phyloP scores from a whole-genome alignment of 2,888 invertebrate species.

The Abrostola triplasia region DNA sequence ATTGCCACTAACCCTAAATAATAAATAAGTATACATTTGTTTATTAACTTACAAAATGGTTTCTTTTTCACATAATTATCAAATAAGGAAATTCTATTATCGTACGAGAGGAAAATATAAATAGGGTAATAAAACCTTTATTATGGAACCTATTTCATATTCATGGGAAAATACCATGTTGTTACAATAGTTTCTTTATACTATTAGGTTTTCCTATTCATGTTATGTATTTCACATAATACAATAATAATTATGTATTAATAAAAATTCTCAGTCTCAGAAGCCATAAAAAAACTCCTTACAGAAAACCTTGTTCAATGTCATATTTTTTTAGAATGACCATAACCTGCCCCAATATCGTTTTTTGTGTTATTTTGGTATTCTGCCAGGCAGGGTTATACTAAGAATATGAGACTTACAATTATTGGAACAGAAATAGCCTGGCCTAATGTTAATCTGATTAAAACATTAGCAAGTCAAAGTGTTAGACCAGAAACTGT shows the following conservation, averaged over 20 bases:
- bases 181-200: too few relatives aligned
- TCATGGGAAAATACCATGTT: too few relatives aligned
- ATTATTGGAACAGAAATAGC: slow-evolving; percentile 37
- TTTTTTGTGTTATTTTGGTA: slow-evolving; percentile 43
- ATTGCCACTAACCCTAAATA: too few relatives aligned
- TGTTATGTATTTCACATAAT: background rate
- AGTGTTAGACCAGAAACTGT: slow-evolving; percentile 16
- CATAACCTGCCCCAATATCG: slow-evolving; percentile 5
- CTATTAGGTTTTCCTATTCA: too few relatives aligned
- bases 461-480: slow-evolving; percentile 15
- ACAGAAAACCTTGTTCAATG: background rate
- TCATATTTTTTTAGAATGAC: slow-evolving; percentile 20
- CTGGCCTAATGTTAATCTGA: slow-evolving; percentile 19
- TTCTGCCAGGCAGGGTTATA: slow-evolving; percentile 49
- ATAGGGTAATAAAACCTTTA: too few relatives aligned
- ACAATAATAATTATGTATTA: background rate
- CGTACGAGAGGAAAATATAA: too few relatives aligned
- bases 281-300: background rate
- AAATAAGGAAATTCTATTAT: too few relatives aligned
- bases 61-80: too few relatives aligned
- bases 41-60: too few relatives aligned
- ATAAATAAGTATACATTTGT: too few relatives aligned
- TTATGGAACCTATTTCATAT: too few relatives aligned
- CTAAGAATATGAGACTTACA: slow-evolving; percentile 37
- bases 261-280: background rate